Evolutionary conservation across 2,888 invertebrate genomes (phyloP).

Genomic region (Scaptomyza cyrtandrae): DNA sequence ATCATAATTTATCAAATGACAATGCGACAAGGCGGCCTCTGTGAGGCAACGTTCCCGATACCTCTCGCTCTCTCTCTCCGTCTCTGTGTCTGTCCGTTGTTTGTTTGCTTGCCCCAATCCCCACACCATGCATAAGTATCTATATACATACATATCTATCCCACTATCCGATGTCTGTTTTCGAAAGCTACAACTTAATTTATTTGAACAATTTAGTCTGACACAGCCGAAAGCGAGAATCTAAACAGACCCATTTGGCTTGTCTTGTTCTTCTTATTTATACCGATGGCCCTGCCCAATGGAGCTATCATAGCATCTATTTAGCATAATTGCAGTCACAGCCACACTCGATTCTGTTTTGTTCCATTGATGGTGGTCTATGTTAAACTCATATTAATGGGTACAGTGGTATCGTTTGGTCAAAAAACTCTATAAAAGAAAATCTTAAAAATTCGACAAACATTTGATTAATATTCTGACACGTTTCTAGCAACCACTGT

Average conservation of each 20-base stretch:
- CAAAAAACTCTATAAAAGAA: too few relatives aligned
- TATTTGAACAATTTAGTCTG: slow-evolving; percentile 80
- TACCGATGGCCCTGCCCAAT: slow-evolving; percentile 63
- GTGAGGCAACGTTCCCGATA: slow-evolving; percentile 59
- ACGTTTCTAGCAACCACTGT: too few relatives aligned
- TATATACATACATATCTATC: slow-evolving; percentile 2
- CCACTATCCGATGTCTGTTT: slow-evolving; percentile 43
- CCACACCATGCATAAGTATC: slow-evolving; percentile 52
- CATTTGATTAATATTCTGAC: too few relatives aligned
- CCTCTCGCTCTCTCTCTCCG: background rate
- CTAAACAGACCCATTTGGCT: slow-evolving; percentile 55
- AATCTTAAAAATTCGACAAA: too few relatives aligned
- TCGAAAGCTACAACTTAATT: slow-evolving; percentile 79
- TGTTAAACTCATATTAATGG: slow-evolving; percentile 15
- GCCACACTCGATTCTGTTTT: slow-evolving; percentile 30
- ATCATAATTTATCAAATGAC: slow-evolving; percentile 82
- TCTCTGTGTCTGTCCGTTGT: slow-evolving; percentile 2
- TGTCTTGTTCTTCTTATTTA: slow-evolving; percentile 69
- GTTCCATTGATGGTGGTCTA: slow-evolving; percentile 49
- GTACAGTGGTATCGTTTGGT: slow-evolving; percentile 31
- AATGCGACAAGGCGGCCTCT: slow-evolving; percentile 73
- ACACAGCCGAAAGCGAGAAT: slow-evolving; percentile 51
- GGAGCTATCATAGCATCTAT: slow-evolving; percentile 71
- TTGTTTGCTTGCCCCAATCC: slow-evolving; percentile 76
- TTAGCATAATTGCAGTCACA: slow-evolving; percentile 73